A percentile compares a stretch with the other conserved stretches of the same genome.
Conservation (phyloP, 1,140 invertebrate species). For the Halesus radiatus region DNA sequence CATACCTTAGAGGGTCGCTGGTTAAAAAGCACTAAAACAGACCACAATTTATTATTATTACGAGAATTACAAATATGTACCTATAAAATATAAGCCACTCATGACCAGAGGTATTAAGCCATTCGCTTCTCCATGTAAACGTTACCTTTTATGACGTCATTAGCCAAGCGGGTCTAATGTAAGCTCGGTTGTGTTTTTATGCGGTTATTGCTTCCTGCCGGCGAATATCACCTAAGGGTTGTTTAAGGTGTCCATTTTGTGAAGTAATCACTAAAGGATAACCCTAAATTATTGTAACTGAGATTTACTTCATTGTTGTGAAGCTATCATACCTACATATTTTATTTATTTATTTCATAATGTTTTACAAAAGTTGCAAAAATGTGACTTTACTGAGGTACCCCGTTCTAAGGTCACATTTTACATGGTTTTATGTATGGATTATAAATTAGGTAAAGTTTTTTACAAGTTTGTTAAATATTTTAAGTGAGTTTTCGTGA, state of each 20-base stretch:
- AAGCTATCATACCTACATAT: too few species aligned
- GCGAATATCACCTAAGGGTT: constrained; percentile 24
- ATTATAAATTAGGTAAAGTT: too few species aligned
- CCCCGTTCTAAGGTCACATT: too few species aligned
- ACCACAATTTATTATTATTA: too few species aligned
- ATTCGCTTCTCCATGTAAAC: constrained; percentile 46
- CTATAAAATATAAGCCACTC: constrained; percentile 18
- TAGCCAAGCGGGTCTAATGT: constrained; percentile 35
- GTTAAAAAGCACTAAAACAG: too few species aligned
- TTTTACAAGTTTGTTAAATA: too few species aligned
- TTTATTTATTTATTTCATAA: too few species aligned
- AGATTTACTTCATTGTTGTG: neutral
- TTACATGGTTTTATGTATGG: too few species aligned
- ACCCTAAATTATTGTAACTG: neutral
- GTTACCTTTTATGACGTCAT: constrained; percentile 52
- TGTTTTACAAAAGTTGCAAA: too few species aligned
- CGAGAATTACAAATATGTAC: neutral
- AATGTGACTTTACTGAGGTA: too few species aligned
- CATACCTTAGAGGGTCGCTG: too few species aligned
- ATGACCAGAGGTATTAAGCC: constrained; percentile 10
- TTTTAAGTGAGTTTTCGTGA: too few species aligned
- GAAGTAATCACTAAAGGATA: constrained; percentile 17
- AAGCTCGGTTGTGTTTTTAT: constrained; percentile 48
- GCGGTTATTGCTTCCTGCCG: constrained; percentile 33
- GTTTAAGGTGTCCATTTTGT: constrained; percentile 5